Conservation (phyloP, 2,888 invertebrate genomes). For the Beris morrisii region DNA sequence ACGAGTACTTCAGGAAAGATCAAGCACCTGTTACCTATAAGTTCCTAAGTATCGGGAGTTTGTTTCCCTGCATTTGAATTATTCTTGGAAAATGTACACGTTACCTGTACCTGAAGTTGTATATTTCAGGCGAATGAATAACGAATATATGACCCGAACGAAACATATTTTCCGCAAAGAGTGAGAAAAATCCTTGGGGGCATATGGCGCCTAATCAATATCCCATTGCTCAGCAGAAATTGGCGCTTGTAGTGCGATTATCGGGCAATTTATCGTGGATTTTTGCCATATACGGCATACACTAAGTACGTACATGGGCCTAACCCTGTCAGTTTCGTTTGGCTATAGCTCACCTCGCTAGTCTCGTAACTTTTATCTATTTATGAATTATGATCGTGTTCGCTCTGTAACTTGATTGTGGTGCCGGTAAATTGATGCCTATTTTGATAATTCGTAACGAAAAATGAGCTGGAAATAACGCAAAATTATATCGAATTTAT, state of each 20-base stretch:
- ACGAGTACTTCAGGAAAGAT: too few relatives aligned
- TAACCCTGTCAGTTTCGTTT: too few relatives aligned
- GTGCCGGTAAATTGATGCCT: constrained; percentile 13
- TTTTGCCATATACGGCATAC: constrained; percentile 28
- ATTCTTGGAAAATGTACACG: too few relatives aligned
- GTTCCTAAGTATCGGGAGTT: too few relatives aligned
- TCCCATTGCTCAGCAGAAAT: constrained; percentile 32
- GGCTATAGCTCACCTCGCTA: neutral
- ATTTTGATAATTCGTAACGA: constrained; percentile 21
- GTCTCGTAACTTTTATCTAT: constrained; percentile 10
- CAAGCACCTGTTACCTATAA: too few relatives aligned
- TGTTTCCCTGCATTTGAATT: too few relatives aligned
- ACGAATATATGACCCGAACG: neutral
- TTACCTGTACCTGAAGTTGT: too few relatives aligned
- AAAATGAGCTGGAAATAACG: constrained; percentile 3
- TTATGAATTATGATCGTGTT: constrained; percentile 22
- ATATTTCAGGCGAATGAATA: too few relatives aligned
- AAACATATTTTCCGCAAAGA: constrained; percentile 7
- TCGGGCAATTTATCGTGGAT: constrained; percentile 32
- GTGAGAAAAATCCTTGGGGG: constrained; percentile 16
- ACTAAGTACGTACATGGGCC: constrained; percentile 19
- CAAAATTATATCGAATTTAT: too few relatives aligned
- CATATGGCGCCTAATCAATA: constrained; percentile 33
- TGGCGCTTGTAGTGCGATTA: constrained; percentile 33
- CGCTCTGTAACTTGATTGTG: neutral